These are phyloP conservation scores for Torymus tubicola DNA, from an alignment of 2,888 invertebrate species.

Conservation along the genomic window DNA sequence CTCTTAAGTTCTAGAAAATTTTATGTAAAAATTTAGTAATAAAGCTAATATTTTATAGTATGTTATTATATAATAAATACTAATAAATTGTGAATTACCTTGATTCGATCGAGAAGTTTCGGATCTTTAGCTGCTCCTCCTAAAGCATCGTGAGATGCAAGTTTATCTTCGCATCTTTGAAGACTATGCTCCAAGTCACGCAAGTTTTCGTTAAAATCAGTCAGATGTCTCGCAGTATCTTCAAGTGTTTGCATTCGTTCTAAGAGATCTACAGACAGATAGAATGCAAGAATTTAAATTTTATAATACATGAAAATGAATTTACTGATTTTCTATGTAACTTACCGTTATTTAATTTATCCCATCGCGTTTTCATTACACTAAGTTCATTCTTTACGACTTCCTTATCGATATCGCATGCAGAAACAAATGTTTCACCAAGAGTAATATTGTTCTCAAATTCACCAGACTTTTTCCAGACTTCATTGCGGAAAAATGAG, in stretches of 20 bases:
- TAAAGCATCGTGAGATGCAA: conserved; percentile 85
- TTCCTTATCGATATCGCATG: conserved; percentile 94
- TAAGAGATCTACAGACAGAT: conserved; percentile 79
- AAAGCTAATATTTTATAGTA: background rate
- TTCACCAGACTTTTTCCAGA: conserved; percentile 95
- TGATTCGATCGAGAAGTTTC: conserved; percentile 90
- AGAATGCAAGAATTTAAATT: conserved; percentile 42
- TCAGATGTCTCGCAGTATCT: conserved; percentile 87
- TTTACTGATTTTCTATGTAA: background rate
- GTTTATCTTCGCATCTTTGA: conserved; percentile 91
- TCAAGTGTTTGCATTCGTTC: conserved; percentile 89
- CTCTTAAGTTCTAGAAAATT: conserved; percentile 79
- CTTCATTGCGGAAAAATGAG: conserved; percentile 92
- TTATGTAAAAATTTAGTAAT: background rate
- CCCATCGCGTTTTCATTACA: conserved; percentile 92
- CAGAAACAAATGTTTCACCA: conserved; percentile 91
- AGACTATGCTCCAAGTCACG: conserved; percentile 91
- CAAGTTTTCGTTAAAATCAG: conserved; percentile 90
- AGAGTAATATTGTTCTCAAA: conserved; percentile 91
- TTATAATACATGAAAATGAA: background rate
- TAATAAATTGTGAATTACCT: conserved; percentile 75
- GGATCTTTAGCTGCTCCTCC: conserved; percentile 88
- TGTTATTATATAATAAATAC: background rate
- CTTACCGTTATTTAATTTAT: conserved; percentile 89
- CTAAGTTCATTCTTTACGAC: conserved; percentile 89